Base-by-base conservation (phyloP, 2,113 vertebrate genomes). In the Notechis scutatus region DNA sequence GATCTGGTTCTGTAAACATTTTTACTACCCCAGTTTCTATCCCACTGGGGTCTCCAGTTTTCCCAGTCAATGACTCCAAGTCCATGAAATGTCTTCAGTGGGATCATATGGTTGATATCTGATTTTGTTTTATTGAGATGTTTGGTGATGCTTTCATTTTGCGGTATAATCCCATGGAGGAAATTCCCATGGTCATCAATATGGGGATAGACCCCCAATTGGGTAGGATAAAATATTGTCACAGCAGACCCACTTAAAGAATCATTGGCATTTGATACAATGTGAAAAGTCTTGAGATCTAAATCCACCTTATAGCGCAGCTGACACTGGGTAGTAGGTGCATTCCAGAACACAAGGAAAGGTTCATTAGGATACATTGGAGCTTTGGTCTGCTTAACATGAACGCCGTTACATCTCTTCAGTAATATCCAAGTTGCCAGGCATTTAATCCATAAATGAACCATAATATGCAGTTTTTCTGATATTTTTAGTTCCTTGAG, bases 1-100 rank as follows among this genome's bases (percentile, higher is more conserved):
- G 98, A 99, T 85, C 98, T 98, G 89, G 98, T 98, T 93, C 98
- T 98, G 92, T 99, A 99, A 94, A 99, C 98, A 85, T 97, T 96
- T 96, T 98, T 99, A 50, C 95, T 96, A 18, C 98, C 98, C 99
- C 98, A 99, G 94, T 99, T 99, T 93, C 98, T 97, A 1, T 98
- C 98, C 98, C 99, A 99, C 89, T 99, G 98, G 0, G 98, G 98
- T 64, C 98, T 98, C 98, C 98, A 99, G 96, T 98, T 98, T 97
- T 99, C 98, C 98, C 99, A 99, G 95, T 99, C 99, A 64, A 99
- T 99, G 90, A 99, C 97, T 8, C 97, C 98, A 93, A 99, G 97
- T 12, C 98, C 98, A 91, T 97, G 97, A 88, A 99, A 99, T 91
- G 98, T 98, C 96, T 98, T 98, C 94, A 96, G 95, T 12, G 98